phyloP scores from a whole-genome alignment of 2,797 vertebrate species.

The Hafferia zeledoni region DNA sequence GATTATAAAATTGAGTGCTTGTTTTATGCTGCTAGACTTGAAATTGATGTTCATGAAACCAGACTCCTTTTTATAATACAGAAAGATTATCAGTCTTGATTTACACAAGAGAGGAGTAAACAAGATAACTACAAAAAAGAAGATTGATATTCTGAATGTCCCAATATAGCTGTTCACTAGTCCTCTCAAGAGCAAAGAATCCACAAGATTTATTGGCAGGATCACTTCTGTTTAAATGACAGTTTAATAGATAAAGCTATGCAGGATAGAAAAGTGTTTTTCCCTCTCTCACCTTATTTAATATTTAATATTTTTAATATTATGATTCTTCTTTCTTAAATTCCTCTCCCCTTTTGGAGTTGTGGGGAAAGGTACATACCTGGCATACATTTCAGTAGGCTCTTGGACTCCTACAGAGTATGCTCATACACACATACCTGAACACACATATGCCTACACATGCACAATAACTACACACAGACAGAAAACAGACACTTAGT shows the following conservation, averaged over 20 bases:
- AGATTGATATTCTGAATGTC: neutral
- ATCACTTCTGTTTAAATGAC: neutral
- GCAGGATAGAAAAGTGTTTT: neutral
- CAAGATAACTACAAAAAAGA: neutral
- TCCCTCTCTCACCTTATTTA: neutral
- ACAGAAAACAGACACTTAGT: fast-evolving
- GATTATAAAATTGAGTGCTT: neutral
- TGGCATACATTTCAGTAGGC: neutral
- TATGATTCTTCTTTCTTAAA: neutral
- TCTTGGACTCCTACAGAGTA: neutral
- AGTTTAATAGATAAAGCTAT: neutral
- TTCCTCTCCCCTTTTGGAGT: neutral
- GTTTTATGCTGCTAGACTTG: neutral
- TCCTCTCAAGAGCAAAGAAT: neutral
- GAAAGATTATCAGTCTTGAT: neutral
- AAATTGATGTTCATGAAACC: neutral
- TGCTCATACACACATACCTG: neutral
- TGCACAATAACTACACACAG: neutral
- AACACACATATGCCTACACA: neutral
- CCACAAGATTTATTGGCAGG: neutral
- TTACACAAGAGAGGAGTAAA: neutral
- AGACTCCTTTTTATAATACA: neutral
- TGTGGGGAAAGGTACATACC: neutral
- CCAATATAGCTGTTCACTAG: neutral
- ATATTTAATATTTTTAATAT: neutral